Conservation (phyloP, 2,797 vertebrate species). For the Cygnus olor region DNA sequence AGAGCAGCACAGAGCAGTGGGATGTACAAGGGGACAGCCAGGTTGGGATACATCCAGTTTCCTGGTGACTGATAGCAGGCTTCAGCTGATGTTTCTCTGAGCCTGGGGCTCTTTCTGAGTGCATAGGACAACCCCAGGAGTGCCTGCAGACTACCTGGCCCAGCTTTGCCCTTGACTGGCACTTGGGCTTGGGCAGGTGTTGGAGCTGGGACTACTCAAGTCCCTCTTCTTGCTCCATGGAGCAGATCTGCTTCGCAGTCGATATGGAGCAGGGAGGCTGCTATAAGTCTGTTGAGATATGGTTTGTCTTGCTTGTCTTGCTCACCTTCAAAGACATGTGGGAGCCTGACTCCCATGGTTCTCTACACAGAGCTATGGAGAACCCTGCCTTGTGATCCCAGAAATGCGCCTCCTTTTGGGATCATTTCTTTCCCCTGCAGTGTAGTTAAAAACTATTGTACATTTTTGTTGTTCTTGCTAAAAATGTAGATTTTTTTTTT, state of each 20-base stretch:
- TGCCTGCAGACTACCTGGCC: not conserved
- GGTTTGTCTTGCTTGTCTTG: not conserved
- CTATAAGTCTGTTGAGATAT: fast-evolving
- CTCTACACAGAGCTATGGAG: fast-evolving
- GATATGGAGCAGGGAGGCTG: fast-evolving
- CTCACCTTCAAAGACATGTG: not conserved
- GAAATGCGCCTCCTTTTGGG: not conserved
- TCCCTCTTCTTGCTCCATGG: not conserved
- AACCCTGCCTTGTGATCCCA: not conserved
- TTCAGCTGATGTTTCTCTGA: not conserved
- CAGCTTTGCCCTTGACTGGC: not conserved
- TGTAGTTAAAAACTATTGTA: not conserved
- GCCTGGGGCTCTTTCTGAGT: not conserved
- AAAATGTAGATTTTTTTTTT: not conserved
- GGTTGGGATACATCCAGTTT: not conserved
- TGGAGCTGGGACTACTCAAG: not conserved
- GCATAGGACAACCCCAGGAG: not conserved
- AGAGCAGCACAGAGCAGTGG: fast-evolving
- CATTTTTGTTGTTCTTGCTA: not conserved
- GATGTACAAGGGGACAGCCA: fast-evolving
- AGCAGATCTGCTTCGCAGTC: fast-evolving
- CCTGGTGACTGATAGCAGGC: not conserved
- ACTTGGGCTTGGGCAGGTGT: not conserved
- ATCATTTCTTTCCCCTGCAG: not conserved
- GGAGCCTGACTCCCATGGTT: not conserved